These are phyloP conservation scores for Podargus strigoides DNA, from an alignment of 2,797 vertebrate species.

Conservation along the genomic window DNA sequence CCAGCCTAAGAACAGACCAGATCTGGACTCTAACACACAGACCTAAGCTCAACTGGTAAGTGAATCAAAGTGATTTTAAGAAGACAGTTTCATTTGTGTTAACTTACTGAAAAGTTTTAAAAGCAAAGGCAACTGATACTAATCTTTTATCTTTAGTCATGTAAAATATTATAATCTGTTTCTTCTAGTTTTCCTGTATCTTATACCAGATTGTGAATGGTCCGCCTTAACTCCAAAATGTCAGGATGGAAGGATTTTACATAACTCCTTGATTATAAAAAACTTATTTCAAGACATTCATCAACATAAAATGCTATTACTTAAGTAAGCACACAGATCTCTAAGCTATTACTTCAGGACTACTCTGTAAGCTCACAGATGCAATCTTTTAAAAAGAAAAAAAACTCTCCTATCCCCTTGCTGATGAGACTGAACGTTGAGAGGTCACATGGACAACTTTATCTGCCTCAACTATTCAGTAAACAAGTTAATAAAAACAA, in stretches of 20 bases:
- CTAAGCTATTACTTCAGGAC: background rate
- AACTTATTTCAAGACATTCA: background rate
- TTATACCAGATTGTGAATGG: background rate
- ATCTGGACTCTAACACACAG: background rate
- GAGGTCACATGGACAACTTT: background rate
- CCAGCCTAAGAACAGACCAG: background rate
- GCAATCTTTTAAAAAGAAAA: background rate
- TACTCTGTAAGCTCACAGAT: background rate
- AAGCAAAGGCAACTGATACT: background rate
- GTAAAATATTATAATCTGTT: background rate
- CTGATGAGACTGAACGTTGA: background rate
- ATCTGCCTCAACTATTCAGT: background rate
- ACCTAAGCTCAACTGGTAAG: background rate
- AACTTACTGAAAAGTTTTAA: background rate
- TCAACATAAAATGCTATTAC: background rate
- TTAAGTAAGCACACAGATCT: background rate
- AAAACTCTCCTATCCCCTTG: background rate
- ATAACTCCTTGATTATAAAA: background rate
- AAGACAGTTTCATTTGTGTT: background rate
- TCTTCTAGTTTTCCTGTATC: background rate
- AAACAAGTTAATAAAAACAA: background rate
- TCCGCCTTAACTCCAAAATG: background rate
- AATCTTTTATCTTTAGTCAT: background rate
- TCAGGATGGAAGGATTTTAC: background rate
- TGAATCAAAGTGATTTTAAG: background rate